Evolutionary conservation across 2,888 invertebrate genomes (phyloP).

Genomic region (Drosophila robusta): DNA sequence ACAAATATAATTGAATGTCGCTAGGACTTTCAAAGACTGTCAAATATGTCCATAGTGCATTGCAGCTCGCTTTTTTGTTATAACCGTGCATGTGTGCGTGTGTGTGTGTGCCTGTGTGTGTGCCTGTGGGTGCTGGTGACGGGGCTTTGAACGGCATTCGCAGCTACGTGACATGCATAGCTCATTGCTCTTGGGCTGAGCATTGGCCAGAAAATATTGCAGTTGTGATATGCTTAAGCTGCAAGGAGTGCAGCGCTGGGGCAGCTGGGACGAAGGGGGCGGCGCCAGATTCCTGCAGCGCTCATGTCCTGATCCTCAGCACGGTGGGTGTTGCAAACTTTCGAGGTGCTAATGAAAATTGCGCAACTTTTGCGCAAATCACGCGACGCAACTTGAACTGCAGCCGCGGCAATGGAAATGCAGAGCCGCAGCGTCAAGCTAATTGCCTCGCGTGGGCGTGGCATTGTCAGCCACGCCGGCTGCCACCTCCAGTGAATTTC

Average conservation of each 20-base stretch:
- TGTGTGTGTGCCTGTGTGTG: slow-evolving; percentile 6
- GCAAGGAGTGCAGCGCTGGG: slow-evolving; percentile 16
- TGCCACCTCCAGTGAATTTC: background rate
- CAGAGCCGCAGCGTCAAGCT: slow-evolving; percentile 15
- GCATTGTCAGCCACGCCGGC: background rate
- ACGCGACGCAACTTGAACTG: slow-evolving; percentile 26
- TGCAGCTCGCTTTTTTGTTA: slow-evolving; percentile 8
- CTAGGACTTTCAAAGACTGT: background rate
- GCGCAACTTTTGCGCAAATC: slow-evolving; percentile 63
- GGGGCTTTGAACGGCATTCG: slow-evolving; percentile 53
- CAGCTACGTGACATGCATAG: slow-evolving; percentile 76
- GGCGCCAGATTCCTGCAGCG: slow-evolving; percentile 13
- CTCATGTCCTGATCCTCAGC: slow-evolving; percentile 23
- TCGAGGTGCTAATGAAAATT: slow-evolving; percentile 79
- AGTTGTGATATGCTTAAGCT: slow-evolving; percentile 77
- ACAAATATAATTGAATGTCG: no score
- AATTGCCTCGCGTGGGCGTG: slow-evolving; percentile 46
- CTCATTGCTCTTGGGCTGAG: slow-evolving; percentile 68
- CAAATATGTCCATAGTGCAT: background rate
- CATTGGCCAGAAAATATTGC: slow-evolving; percentile 71
- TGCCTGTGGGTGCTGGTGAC: slow-evolving; percentile 30
- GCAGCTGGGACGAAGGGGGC: background rate
- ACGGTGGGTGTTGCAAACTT: slow-evolving; percentile 29
- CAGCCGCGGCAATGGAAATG: slow-evolving; percentile 53
- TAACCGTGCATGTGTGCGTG: slow-evolving; percentile 13